Conservation (phyloP, 2,797 vertebrate genomes). For the Lycodopsis pacificus region DNA sequence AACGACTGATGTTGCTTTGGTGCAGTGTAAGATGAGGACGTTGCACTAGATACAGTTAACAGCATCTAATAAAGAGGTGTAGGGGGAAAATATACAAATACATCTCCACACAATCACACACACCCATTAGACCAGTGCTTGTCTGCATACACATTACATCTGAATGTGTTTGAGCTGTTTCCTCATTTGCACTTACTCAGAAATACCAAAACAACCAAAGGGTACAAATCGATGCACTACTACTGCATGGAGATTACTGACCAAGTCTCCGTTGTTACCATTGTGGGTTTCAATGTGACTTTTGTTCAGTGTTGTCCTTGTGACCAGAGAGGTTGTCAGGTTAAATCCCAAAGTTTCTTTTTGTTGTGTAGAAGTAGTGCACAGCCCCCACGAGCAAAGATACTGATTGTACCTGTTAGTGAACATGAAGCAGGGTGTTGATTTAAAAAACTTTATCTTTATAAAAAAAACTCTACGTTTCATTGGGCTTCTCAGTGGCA, state of each 20-base stretch:
- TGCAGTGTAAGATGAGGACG: neutral
- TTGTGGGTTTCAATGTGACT: neutral
- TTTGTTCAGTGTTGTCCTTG: neutral
- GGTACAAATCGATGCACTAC: neutral
- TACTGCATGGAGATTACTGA: neutral
- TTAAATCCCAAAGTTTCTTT: neutral
- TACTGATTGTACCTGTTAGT: neutral
- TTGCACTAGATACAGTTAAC: neutral
- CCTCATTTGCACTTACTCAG: neutral
- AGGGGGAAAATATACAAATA: neutral
- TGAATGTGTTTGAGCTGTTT: neutral
- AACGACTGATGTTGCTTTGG: neutral
- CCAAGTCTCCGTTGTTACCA: too few relatives aligned
- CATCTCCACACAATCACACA: neutral
- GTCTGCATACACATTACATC: neutral
- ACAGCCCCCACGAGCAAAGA: neutral
- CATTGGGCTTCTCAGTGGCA: constrained; percentile 49
- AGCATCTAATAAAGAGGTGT: neutral
- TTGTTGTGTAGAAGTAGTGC: neutral
- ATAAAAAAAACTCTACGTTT: constrained; percentile 17
- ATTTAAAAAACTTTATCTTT: neutral
- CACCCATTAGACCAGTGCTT: neutral
- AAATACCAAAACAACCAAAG: neutral
- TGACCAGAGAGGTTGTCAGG: neutral
- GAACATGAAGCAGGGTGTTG: constrained; percentile 11